phyloP scores from a whole-genome alignment of 2,113 vertebrate species.

The Elgaria multicarinata region DNA sequence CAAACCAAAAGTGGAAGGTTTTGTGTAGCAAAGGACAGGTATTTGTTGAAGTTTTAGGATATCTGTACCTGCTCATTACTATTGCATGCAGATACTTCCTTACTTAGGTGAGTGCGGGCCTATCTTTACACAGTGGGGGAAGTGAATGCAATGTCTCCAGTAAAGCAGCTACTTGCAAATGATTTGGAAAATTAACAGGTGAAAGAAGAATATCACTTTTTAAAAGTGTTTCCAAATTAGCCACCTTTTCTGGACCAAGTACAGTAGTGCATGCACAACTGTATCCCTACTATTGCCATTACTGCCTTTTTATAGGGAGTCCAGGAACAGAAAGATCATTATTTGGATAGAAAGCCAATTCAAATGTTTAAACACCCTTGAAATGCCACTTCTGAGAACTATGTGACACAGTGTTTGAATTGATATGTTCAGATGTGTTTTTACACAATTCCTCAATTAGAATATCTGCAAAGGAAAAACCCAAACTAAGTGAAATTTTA shows the following conservation, averaged over 20 bases:
- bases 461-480: not conserved
- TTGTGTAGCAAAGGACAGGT: not conserved
- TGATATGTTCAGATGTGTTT: not conserved
- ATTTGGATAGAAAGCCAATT: not conserved
- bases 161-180: not conserved
- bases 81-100: not conserved
- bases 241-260: not conserved
- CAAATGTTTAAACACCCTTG: fast-evolving
- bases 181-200: not conserved
- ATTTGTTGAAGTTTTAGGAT: not conserved
- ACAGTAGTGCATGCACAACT: fast-evolving
- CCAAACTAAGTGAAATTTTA: not conserved
- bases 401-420: not conserved
- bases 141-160: not conserved
- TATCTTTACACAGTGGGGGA: not conserved
- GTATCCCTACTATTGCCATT: not conserved
- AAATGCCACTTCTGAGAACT: not conserved
- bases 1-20: not conserved
- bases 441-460: not conserved
- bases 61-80: not conserved
- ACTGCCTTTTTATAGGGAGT: not conserved
- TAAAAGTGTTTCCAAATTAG: not conserved
- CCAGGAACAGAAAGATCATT: slow-evolving; percentile 8
- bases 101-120: not conserved
- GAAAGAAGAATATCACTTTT: not conserved